Conservation (phyloP, 2,888 invertebrate species). For the Keiferia lycopersicella region DNA sequence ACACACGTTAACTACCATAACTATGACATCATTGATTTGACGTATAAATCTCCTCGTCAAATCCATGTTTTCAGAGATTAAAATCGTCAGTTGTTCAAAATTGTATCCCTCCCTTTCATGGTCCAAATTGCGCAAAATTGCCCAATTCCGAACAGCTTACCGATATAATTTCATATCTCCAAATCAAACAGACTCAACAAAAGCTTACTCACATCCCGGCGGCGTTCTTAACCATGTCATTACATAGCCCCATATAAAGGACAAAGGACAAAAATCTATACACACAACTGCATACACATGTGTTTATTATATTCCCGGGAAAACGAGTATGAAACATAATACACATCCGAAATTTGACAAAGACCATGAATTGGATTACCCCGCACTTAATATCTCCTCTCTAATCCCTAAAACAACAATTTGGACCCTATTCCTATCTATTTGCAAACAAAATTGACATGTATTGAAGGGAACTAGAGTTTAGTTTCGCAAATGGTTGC, state of each 20-base stretch:
- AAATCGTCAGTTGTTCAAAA: background rate
- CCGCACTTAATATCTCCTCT: slow-evolving; percentile 76
- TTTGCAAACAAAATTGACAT: background rate
- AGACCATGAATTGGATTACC: slow-evolving; percentile 78
- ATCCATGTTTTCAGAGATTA: background rate
- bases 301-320: slow-evolving; percentile 48
- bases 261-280: slow-evolving; percentile 67
- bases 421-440: slow-evolving; percentile 42
- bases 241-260: slow-evolving; percentile 52
- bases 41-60: background rate
- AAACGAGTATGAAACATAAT: slow-evolving; percentile 76
- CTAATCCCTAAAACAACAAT: slow-evolving; percentile 54
- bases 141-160: slow-evolving; percentile 19
- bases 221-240: slow-evolving; percentile 56
- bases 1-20: too few species aligned
- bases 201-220: slow-evolving; percentile 37
- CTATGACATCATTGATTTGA: background rate
- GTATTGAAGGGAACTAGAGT: background rate
- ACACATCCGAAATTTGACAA: slow-evolving; percentile 78
- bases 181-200: slow-evolving; percentile 33
- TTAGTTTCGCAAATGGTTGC: background rate
- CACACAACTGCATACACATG: slow-evolving; percentile 68
- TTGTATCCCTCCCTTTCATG: background rate
- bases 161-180: slow-evolving; percentile 28
- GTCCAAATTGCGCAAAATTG: slow-evolving; percentile 17